A percentile compares a stretch with the other conserved stretches of the same genome.
These are phyloP conservation scores for Brachypterus glaber DNA, from an alignment of 2,888 invertebrate species.

Conservation along the genomic window DNA sequence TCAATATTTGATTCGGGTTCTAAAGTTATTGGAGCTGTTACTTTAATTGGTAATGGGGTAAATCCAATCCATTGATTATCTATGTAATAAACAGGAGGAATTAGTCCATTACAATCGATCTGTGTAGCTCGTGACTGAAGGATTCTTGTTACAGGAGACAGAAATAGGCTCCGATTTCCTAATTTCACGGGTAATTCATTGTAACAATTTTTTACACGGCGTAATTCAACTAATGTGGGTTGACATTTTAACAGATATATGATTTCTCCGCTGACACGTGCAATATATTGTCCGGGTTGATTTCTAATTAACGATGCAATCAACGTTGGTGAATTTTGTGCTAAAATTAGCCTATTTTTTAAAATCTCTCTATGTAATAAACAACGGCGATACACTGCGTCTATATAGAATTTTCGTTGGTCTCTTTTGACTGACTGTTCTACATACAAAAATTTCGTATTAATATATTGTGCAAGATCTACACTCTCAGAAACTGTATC, in stretches of 20 bases:
- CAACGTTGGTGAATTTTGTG: no score
- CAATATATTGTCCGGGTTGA: no score
- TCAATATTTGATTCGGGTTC: background rate
- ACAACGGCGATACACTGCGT: no score
- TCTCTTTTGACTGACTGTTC: no score
- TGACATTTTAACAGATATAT: background rate
- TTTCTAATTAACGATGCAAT: no score
- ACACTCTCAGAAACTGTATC: no score
- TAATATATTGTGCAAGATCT: no score
- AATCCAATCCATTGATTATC: background rate
- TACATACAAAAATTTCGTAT: no score
- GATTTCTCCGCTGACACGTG: background rate
- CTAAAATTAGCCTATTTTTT: no score
- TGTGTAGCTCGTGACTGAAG: background rate
- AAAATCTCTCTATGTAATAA: no score
- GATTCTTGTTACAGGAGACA: background rate
- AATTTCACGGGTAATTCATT: background rate
- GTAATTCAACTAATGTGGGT: background rate
- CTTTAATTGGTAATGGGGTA: background rate
- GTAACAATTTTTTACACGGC: background rate
- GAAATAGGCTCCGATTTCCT: no score
- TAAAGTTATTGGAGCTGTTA: background rate
- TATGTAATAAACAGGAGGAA: background rate
- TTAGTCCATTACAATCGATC: background rate
- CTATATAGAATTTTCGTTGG: no score